Percentiles rank a stretch among this genome's conserved stretches.
Evolutionary conservation across 2,113 vertebrate genomes (phyloP).

Genomic region (Oriolus oriolus): DNA sequence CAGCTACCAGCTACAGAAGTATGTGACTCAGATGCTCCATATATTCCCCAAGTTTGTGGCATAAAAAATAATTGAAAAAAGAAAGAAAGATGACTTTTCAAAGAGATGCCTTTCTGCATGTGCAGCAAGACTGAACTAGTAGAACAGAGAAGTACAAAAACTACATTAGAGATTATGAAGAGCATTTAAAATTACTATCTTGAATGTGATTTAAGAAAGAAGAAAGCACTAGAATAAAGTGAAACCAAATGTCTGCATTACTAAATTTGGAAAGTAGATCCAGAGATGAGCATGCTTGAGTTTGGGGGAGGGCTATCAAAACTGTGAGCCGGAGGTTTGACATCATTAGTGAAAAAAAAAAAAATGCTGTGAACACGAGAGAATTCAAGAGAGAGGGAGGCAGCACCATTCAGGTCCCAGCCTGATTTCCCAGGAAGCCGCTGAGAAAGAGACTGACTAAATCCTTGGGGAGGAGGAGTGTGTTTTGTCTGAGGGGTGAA

Average conservation of each 20-base stretch:
- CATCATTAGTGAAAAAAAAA: not conserved
- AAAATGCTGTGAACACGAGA: not conserved
- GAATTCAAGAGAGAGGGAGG: not conserved
- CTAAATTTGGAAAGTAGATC: not conserved
- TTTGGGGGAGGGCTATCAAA: not conserved
- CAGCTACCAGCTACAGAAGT: rapidly evolving
- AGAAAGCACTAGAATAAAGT: not conserved
- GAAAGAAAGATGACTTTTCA: not conserved
- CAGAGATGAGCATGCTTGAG: not conserved
- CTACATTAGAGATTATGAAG: not conserved
- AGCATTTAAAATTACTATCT: not conserved
- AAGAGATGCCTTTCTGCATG: not conserved
- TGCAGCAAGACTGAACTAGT: not conserved
- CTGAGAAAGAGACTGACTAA: not conserved
- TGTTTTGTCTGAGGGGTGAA: not conserved
- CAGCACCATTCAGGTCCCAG: not conserved
- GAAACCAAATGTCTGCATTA: not conserved
- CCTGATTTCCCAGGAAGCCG: not conserved
- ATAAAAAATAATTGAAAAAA: not conserved
- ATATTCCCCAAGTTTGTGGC: not conserved
- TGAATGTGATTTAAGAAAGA: not conserved
- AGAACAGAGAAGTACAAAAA: not conserved
- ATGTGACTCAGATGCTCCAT: not conserved
- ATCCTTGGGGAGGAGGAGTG: not conserved
- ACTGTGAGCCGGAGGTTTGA: not conserved